Evolutionary conservation across 1,140 invertebrate species (phyloP), one percentile per base, ranked within the genome.

Genomic region (Pararge aegeria): DNA sequence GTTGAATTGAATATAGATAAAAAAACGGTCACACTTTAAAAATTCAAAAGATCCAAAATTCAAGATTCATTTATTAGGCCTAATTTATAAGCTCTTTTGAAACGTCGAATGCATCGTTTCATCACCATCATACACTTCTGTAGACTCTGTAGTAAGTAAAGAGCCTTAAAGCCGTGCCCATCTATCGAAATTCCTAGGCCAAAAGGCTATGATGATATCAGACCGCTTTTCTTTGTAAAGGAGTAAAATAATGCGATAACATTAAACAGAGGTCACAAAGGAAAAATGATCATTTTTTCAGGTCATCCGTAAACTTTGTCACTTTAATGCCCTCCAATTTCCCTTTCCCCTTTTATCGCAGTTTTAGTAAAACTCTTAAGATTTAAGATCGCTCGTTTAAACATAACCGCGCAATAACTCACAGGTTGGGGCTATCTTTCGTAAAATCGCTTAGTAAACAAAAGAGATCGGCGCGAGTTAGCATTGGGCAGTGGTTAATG

Each of bases 381-480:
- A 53, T 53, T 53, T 7, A 40, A 38, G 20, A 24, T 20, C 5
- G 1, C 19, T 37, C 51, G 29, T 53, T 53, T 53, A 42, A 42
- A 29, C 40, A 53, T 24, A 53, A 53, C 21, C 51, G 34, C 30
- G 34, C 20, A 16, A 40, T 53, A 53, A 40, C 40, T 53, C 34
- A 53, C 51, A 53, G 19, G 34, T 53, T 40, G 19, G 12, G 18
- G 51, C 34, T 53, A 53, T 53, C 51, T 38, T 34, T 40, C 19
- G 5, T 19, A 18, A 24, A 24, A 40, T 40, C 30, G 30, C 51
- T 37, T 18, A 30, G 49, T 51, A 51, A 51, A 51, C 46, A 42
- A 42, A 42, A 42, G 34, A 38, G 15, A 42, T 42, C 16, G 38
- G 13, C 5, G 34, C 13, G 38, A 42, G 38, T 42, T 42, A 18